These are phyloP conservation scores for Muscina levida DNA, from an alignment of 2,888 invertebrate species.

Conservation along the genomic window DNA sequence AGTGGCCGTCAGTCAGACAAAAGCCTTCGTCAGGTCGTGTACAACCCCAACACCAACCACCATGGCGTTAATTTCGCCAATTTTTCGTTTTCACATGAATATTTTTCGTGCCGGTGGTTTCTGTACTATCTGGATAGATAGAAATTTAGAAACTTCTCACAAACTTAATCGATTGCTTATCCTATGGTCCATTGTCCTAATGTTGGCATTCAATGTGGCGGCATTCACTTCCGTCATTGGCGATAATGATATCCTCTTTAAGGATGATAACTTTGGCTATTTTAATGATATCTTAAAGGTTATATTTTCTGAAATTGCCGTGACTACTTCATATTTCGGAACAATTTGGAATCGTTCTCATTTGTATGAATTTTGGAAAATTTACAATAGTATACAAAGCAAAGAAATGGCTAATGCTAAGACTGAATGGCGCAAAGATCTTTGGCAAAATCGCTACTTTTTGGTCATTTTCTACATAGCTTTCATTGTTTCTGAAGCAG, in stretches of 20 bases:
- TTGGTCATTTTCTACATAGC: conserved; percentile 66
- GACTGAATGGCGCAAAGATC: conserved; percentile 45
- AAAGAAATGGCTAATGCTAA: background rate
- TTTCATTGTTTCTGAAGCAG: conserved; percentile 53
- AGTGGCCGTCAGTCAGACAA: too few relatives aligned
- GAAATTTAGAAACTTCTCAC: conserved; percentile 31
- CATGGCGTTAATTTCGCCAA: conserved; percentile 12
- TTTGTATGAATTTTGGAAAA: conserved; percentile 69
- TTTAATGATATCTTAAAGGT: conserved; percentile 73
- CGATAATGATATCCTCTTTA: conserved; percentile 67
- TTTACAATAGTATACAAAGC: conserved; percentile 36
- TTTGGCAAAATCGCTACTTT: conserved; percentile 67
- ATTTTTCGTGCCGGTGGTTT: conserved; percentile 73
- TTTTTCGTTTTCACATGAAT: conserved; percentile 68
- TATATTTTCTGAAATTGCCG: conserved; percentile 66
- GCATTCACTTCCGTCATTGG: conserved; percentile 50
- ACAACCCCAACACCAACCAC: too few relatives aligned
- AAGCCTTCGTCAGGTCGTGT: too few relatives aligned
- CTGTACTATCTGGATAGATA: conserved; percentile 68
- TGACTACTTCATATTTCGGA: conserved; percentile 70
- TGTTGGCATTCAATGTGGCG: conserved; percentile 60
- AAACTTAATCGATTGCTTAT: conserved; percentile 46
- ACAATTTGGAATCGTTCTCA: conserved; percentile 62
- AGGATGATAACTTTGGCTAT: conserved; percentile 68
- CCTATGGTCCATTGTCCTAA: conserved; percentile 67